These are phyloP conservation scores for Oligia strigilis DNA, from an alignment of 2,888 invertebrate species.

Conservation along the genomic window DNA sequence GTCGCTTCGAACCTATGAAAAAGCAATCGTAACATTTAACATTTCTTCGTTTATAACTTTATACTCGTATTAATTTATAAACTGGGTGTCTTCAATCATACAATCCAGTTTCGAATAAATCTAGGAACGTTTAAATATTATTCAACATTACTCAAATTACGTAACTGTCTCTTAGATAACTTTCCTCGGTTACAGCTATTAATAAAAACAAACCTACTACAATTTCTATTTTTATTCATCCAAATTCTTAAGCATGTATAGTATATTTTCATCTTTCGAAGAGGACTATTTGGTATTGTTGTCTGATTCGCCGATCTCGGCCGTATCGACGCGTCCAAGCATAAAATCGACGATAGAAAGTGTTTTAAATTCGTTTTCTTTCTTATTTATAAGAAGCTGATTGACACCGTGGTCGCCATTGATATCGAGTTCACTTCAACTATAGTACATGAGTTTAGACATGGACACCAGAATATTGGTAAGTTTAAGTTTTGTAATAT, in stretches of 20 bases:
- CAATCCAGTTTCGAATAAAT: conserved; percentile 19
- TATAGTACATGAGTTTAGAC: conserved; percentile 65
- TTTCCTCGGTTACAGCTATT: conserved; percentile 18
- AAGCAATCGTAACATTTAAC: background rate
- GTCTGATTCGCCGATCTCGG: conserved; percentile 49
- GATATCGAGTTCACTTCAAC: conserved; percentile 67
- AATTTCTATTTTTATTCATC: background rate
- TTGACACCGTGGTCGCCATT: conserved; percentile 77
- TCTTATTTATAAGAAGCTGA: conserved; percentile 86
- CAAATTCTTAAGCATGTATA: conserved; percentile 26
- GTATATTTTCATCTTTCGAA: conserved; percentile 24
- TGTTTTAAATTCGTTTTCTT: conserved; percentile 86
- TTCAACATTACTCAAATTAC: conserved; percentile 39
- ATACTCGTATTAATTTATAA: background rate
- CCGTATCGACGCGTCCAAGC: conserved; percentile 74
- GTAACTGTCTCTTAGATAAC: conserved; percentile 50
- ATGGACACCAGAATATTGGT: conserved; percentile 82
- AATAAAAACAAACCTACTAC: conserved; percentile 34
- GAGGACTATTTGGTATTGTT: conserved; percentile 43
- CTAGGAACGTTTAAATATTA: conserved; percentile 45
- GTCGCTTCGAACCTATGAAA: background rate
- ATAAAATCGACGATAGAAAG: conserved; percentile 85
- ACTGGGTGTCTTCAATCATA: conserved; percentile 24
- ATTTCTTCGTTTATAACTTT: background rate
- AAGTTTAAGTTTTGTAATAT: conserved; percentile 65